These are phyloP conservation scores for Calycopis cecrops DNA, from an alignment of 1,140 invertebrate species.

Conservation along the genomic window DNA sequence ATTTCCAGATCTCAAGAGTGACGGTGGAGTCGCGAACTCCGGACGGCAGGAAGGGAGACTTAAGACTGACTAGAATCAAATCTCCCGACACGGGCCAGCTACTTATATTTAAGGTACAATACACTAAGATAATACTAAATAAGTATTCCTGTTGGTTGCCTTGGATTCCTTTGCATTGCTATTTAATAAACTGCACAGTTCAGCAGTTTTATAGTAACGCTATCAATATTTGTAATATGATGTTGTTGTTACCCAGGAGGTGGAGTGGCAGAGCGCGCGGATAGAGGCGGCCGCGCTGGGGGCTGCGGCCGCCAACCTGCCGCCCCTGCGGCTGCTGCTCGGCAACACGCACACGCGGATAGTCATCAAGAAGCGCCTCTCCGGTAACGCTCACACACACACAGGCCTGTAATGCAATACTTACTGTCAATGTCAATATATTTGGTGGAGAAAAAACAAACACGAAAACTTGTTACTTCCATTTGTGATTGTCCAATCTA, in stretches of 20 bases:
- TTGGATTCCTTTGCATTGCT: no score
- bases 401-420: background rate
- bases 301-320: constrained; percentile 86
- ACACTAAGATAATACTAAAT: background rate
- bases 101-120: constrained; percentile 90
- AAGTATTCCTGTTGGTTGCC: no score
- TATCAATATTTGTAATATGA: no score
- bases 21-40: constrained; percentile 94
- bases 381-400: constrained; percentile 75
- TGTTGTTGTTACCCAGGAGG: constrained; percentile 75
- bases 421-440: no score
- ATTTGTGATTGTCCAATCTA: no score
- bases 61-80: constrained; percentile 93
- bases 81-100: constrained; percentile 91
- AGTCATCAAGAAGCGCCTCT: constrained; percentile 95
- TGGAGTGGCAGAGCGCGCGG: constrained; percentile 96
- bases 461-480: no score
- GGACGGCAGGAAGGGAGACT: constrained; percentile 88
- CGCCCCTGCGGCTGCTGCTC: constrained; percentile 93
- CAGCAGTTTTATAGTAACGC: no score
- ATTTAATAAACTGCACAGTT: no score
- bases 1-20: constrained; percentile 89
- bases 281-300: constrained; percentile 93
- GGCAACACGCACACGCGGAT: constrained; percentile 97
- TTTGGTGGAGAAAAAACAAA: no score